These are phyloP conservation scores for Drosophila anomelani DNA, from an alignment of 2,888 invertebrate species.

Conservation along the genomic window DNA sequence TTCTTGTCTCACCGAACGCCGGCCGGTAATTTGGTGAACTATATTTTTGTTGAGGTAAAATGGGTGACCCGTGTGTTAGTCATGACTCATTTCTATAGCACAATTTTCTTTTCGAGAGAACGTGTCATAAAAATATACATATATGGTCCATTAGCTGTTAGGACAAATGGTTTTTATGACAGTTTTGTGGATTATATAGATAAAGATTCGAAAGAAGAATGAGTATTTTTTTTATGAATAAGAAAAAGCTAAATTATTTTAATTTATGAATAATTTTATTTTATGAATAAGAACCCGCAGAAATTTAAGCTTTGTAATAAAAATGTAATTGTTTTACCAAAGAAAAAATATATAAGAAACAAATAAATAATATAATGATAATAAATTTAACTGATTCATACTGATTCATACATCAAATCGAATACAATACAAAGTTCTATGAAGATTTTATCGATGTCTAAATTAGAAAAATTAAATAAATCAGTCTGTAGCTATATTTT, in stretches of 20 bases:
- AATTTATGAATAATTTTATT: too few species aligned
- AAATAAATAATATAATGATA: too few species aligned
- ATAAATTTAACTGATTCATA: not conserved
- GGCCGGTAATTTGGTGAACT: conserved; percentile 70
- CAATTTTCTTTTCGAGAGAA: conserved; percentile 9
- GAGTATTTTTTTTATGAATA: not conserved
- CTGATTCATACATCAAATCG: not conserved
- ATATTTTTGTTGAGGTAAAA: conserved; percentile 34
- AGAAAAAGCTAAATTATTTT: too few species aligned
- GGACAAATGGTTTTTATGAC: conserved; percentile 44
- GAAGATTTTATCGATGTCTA: not conserved
- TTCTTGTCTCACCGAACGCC: conserved; percentile 60
- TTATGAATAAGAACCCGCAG: not conserved
- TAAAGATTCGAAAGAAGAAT: not conserved
- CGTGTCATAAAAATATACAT: conserved; percentile 41
- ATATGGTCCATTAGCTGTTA: conserved; percentile 44
- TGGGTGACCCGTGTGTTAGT: conserved; percentile 32
- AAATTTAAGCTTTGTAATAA: not conserved
- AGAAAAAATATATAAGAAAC: not conserved
- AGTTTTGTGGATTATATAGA: conserved; percentile 21
- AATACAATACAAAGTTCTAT: not conserved
- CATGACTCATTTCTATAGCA: conserved; percentile 51
- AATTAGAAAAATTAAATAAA: not conserved
- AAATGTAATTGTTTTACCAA: not conserved
- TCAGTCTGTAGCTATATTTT: not conserved